Base-by-base conservation (phyloP, 2,888 invertebrate species). In the Bruchidius siliquastri region DNA sequence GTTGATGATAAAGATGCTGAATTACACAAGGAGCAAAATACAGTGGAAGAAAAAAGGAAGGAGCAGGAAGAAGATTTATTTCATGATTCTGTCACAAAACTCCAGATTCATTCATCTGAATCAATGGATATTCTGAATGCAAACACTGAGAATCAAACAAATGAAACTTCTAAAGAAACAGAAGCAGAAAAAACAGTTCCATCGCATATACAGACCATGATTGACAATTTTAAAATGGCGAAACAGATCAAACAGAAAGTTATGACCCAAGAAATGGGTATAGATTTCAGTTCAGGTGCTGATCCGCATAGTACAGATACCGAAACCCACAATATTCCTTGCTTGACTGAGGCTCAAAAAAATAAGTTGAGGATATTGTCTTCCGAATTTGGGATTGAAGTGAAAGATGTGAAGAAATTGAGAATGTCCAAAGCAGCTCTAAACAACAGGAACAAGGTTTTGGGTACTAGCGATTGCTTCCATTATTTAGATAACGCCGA, bases 351-450 rank as follows among this genome's bases (percentile, higher is more conserved):
- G 73, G 91, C 91, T 0, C 85, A 91, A 76, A 84, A 87, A 71
- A 92, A 92, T 80, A 91, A 90, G 83, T 81, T 90, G 21, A 91
- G 88, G 83, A 88, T 92, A 0, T 82, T 92, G 73, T 88, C 89
- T 2, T 88, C 90, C 0, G 92, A 92, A 82, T 92, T 89, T 77
- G 90, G 89, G 72, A 83, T 89, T 1, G 49, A 49, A 49, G 49
- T 49, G 1, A 49, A 49, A 49, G 49, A 49, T 13, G 49, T 49
- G 1, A 8, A 18, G 49, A 87, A 88, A 4, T 83, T 80, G 72
- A 74, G 76, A 68, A 72, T 79, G 8, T 75, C 77, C 10, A 68
- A 75, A 22, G 75, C 76, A 21, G 75, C 77, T 4, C 77, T 81
- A 73, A 77, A 80, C 4, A 85, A 85, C 73, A 78, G 83, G 69